Evolutionary conservation across 1,140 invertebrate species (phyloP).

Genomic region (Limonius californicus): DNA sequence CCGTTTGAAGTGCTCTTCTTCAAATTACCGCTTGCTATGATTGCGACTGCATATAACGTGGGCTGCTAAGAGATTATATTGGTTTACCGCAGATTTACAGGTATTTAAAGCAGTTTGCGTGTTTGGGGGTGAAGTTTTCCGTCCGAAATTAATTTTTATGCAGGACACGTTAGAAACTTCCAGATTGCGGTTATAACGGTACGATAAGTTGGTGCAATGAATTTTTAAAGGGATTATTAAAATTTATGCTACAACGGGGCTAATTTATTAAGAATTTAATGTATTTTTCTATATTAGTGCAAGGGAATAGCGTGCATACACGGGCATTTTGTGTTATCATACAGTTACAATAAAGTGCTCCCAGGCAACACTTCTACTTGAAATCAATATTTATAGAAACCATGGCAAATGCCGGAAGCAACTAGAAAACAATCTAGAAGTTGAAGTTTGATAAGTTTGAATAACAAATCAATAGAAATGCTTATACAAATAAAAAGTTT

Average conservation of each 20-base stretch:
- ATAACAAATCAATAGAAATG: too few relatives aligned
- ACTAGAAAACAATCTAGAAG: too few relatives aligned
- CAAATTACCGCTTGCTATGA: constrained; percentile 26
- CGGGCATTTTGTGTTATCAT: too few relatives aligned
- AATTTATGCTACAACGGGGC: background rate
- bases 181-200: background rate
- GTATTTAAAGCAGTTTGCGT: constrained; percentile 20
- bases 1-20: constrained; percentile 29
- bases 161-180: background rate
- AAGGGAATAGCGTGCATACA: too few relatives aligned
- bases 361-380: too few relatives aligned
- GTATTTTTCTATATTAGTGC: too few relatives aligned
- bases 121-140: background rate
- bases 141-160: background rate
- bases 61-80: constrained; percentile 21
- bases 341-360: too few relatives aligned
- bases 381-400: too few relatives aligned
- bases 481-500: too few relatives aligned
- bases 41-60: constrained; percentile 20
- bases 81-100: constrained; percentile 30
- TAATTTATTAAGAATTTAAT: too few relatives aligned
- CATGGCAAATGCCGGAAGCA: too few relatives aligned
- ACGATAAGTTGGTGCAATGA: background rate
- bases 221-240: background rate
- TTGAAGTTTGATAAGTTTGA: too few relatives aligned